These are phyloP conservation scores for Lophura nycthemera DNA, from an alignment of 2,113 vertebrate species.

Conservation along the genomic window DNA sequence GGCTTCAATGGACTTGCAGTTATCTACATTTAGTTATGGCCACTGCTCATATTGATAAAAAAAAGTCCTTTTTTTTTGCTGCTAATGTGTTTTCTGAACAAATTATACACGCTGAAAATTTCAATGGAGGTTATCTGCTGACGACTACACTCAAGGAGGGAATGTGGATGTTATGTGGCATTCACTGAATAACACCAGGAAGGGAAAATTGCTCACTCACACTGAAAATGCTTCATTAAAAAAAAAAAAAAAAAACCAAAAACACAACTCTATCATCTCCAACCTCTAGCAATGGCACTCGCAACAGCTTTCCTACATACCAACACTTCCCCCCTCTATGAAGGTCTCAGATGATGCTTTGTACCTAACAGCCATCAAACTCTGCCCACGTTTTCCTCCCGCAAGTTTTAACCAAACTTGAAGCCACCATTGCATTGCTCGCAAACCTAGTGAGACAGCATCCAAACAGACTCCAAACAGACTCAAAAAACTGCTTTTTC, in stretches of 20 bases:
- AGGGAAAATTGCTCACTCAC: background rate
- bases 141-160: background rate
- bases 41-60: background rate
- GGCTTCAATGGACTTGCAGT: background rate
- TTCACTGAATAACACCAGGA: background rate
- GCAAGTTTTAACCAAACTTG: too few relatives aligned
- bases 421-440: background rate
- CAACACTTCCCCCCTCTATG: background rate
- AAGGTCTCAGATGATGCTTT: background rate
- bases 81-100: background rate
- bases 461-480: background rate
- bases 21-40: background rate
- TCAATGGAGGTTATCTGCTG: background rate
- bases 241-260: background rate
- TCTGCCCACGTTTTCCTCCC: background rate
- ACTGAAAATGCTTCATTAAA: background rate
- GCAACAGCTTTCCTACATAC: background rate
- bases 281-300: background rate
- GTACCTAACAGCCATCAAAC: background rate
- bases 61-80: background rate
- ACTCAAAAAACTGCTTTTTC: background rate
- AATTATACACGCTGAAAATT: background rate
- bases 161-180: rapidly evolving
- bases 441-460: rapidly evolving
- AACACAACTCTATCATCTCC: background rate